These are phyloP conservation scores for Stegastes partitus DNA, from an alignment of 2,113 vertebrate genomes.

Conservation along the genomic window DNA sequence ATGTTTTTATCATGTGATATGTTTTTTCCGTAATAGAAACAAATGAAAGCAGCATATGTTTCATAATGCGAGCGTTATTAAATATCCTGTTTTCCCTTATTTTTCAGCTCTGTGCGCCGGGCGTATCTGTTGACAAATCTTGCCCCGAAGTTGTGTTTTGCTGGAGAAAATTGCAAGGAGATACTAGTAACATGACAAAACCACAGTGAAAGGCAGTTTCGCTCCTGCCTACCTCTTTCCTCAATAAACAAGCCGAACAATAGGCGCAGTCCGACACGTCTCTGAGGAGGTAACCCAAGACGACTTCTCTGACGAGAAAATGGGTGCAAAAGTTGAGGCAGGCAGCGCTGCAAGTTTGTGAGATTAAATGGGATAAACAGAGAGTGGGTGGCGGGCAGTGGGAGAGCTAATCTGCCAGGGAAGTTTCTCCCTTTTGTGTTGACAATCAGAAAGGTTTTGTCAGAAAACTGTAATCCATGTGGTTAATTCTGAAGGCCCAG, in stretches of 20 bases:
- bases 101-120: background rate
- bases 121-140: conserved; percentile 45
- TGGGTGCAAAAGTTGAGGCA: conserved; percentile 14
- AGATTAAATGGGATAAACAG: conserved; percentile 52
- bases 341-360: conserved; percentile 21
- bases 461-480: conserved; percentile 52
- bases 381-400: conserved; percentile 36
- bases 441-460: conserved; percentile 47
- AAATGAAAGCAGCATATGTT: background rate
- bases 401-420: conserved; percentile 37
- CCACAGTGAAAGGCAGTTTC: conserved; percentile 77
- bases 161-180: conserved; percentile 55
- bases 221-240: conserved; percentile 71
- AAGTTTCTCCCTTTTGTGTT: conserved; percentile 66
- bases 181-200: conserved; percentile 73
- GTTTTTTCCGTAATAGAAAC: background rate
- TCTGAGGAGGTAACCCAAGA: conserved; percentile 72
- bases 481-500: conserved; percentile 37
- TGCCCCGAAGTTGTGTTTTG: conserved; percentile 27
- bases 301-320: conserved; percentile 28
- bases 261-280: conserved; percentile 45
- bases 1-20: too few species aligned
- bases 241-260: conserved; percentile 70
- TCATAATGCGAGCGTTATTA: background rate
- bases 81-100: background rate